Percentiles rank a stretch among this genome's conserved stretches.
Evolutionary conservation across 1,140 invertebrate species (phyloP).

Genomic region (Elymnias hypermnestra): DNA sequence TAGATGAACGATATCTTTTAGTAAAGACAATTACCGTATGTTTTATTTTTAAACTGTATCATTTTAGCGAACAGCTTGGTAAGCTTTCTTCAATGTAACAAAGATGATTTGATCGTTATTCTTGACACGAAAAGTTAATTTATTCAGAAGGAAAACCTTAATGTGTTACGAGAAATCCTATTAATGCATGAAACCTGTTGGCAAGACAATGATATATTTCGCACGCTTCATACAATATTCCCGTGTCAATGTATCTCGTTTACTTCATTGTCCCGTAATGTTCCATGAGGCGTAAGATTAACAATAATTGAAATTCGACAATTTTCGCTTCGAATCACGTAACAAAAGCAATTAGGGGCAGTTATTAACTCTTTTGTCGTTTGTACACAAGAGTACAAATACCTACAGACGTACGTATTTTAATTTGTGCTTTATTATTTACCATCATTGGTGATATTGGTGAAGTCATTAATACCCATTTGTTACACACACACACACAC

Average conservation of each 20-base stretch:
- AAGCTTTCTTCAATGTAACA: too few species aligned
- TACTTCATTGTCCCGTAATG: neutral
- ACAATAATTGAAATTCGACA: neutral
- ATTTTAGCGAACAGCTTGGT: too few species aligned
- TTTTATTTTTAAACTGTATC: too few species aligned
- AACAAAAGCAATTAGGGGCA: neutral
- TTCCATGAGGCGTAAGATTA: neutral
- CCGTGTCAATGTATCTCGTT: neutral
- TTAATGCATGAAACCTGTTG: constrained; percentile 4
- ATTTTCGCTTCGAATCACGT: neutral
- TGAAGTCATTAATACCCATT: too few species aligned
- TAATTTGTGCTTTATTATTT: too few species aligned
- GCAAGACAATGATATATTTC: neutral
- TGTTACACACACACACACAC: too few species aligned
- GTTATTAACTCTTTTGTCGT: neutral
- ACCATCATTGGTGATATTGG: too few species aligned
- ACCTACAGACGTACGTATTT: too few species aligned
- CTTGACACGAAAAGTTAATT: neutral
- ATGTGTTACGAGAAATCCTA: constrained; percentile 6
- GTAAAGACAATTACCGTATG: too few species aligned
- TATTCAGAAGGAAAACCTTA: neutral
- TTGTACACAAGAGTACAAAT: too few species aligned
- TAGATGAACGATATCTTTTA: too few species aligned
- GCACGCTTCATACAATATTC: neutral
- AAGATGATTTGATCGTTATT: too few species aligned